Evolutionary conservation across 1,140 invertebrate genomes (phyloP).

Genomic region (Archegozetes longisetosus): DNA sequence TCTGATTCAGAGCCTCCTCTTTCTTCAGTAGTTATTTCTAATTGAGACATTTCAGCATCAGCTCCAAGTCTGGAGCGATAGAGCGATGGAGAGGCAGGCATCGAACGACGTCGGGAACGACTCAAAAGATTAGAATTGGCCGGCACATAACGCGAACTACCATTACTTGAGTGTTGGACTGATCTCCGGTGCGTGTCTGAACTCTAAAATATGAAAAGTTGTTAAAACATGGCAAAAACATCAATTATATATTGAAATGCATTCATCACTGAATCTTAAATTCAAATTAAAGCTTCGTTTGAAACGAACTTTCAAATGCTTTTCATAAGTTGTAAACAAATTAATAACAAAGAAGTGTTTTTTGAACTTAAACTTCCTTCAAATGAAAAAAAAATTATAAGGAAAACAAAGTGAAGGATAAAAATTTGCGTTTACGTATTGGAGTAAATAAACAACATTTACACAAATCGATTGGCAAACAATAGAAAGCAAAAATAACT

Average conservation of each 20-base stretch:
- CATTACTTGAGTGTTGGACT: not conserved
- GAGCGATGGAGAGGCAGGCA: not conserved
- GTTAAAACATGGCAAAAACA: too few species aligned
- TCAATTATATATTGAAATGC: not conserved
- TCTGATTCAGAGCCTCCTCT: not conserved
- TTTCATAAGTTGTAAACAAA: not conserved
- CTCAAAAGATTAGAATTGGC: not conserved
- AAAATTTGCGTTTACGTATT: too few species aligned
- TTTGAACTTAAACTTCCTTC: too few species aligned
- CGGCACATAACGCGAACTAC: not conserved
- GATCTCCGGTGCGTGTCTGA: not conserved
- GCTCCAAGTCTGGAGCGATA: not conserved
- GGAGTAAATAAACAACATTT: too few species aligned
- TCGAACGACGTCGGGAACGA: not conserved
- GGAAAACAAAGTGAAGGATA: too few species aligned
- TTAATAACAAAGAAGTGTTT: too few species aligned
- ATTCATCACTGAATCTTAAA: not conserved
- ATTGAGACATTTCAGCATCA: not conserved
- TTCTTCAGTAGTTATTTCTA: not conserved
- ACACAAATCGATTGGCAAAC: too few species aligned
- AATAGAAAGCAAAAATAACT: too few species aligned
- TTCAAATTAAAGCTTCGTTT: not conserved
- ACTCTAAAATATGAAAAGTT: not conserved
- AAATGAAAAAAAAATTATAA: too few species aligned
- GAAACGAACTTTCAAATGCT: not conserved